Conservation (phyloP, 2,888 invertebrate species). For the Suillia variegata region DNA sequence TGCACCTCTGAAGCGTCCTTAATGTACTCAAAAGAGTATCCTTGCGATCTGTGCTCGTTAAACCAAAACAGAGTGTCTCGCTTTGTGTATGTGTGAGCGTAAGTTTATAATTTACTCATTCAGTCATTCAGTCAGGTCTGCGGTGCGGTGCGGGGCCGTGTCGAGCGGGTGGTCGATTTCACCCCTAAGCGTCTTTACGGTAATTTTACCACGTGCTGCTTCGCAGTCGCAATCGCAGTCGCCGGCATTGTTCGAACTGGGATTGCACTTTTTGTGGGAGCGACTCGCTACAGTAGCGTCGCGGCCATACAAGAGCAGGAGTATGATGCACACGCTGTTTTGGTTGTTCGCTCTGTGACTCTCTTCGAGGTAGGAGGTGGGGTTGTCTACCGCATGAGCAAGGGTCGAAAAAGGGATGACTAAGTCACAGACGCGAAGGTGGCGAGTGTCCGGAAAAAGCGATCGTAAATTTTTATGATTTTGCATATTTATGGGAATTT, state of each 20-base stretch:
- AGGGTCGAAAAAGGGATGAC: no score
- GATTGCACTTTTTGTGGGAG: conserved; percentile 20
- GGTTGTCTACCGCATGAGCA: background rate
- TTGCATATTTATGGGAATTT: conserved; percentile 32
- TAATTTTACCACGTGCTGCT: conserved; percentile 57
- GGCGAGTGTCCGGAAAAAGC: conserved; percentile 24
- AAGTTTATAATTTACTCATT: conserved; percentile 52
- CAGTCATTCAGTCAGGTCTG: conserved; percentile 39
- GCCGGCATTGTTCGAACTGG: background rate
- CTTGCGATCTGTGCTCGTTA: conserved; percentile 35
- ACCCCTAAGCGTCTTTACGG: conserved; percentile 57
- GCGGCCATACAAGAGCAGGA: conserved; percentile 15
- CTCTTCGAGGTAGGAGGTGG: background rate
- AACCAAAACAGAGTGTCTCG: background rate
- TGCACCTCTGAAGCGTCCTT: conserved; percentile 36
- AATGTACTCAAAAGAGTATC: conserved; percentile 24
- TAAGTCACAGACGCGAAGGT: conserved; percentile 11
- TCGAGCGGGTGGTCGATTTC: no score
- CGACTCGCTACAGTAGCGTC: conserved; percentile 17
- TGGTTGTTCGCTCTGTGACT: background rate
- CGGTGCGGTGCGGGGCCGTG: conserved; percentile 16
- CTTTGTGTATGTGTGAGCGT: conserved; percentile 16
- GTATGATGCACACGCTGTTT: background rate
- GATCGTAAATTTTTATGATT: conserved; percentile 54
- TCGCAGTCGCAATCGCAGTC: conserved; percentile 7